These are phyloP conservation scores for Lepidonotus clava DNA, from an alignment of 2,888 invertebrate genomes.

Conservation along the genomic window DNA sequence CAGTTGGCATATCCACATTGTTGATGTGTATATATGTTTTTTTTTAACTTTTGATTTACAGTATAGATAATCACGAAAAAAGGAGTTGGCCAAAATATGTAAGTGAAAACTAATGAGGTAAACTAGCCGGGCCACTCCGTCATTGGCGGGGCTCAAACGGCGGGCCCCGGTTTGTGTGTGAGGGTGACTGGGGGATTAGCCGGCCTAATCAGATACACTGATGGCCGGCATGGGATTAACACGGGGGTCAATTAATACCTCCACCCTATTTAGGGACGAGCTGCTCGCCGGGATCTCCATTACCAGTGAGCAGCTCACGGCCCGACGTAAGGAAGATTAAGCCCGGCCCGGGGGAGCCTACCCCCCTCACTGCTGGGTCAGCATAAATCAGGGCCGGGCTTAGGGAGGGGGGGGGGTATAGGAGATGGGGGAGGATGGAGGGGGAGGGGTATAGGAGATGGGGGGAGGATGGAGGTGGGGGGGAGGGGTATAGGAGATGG, in stretches of 20 bases:
- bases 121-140: too few relatives aligned
- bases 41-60: too few relatives aligned
- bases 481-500: not conserved
- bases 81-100: too few relatives aligned
- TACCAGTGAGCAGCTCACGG: not conserved
- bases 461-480: not conserved
- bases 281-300: not conserved
- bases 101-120: too few relatives aligned
- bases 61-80: too few relatives aligned
- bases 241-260: slow-evolving; percentile 36
- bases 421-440: not conserved
- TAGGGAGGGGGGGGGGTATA: not conserved
- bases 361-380: not conserved
- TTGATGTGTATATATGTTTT: too few relatives aligned
- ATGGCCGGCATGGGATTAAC: slow-evolving; percentile 26
- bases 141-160: too few relatives aligned
- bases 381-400: not conserved
- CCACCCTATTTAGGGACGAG: slow-evolving; percentile 3
- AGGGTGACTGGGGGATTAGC: not conserved
- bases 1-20: too few relatives aligned
- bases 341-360: not conserved
- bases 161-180: too few relatives aligned
- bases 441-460: not conserved
- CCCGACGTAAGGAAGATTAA: not conserved
- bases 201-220: slow-evolving; percentile 37